Evolutionary conservation across 2,797 vertebrate genomes (phyloP).

Genomic region (Lagodon rhomboides): DNA sequence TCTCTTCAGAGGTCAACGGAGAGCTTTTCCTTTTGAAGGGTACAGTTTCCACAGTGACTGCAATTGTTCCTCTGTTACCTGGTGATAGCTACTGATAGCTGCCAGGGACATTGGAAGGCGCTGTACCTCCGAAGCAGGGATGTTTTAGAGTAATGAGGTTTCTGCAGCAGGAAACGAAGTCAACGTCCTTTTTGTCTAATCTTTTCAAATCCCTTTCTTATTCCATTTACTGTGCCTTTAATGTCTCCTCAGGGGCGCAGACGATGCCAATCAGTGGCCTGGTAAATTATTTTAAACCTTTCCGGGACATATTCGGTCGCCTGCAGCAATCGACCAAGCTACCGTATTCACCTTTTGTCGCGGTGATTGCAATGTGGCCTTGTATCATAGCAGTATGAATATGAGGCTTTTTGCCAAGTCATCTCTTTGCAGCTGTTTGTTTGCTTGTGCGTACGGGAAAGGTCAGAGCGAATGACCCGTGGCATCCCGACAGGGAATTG

Average conservation of each 20-base stretch:
- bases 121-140: background rate
- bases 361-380: background rate
- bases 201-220: background rate
- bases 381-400: slow-evolving; percentile 25
- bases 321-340: background rate
- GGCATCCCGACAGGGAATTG: slow-evolving; percentile 38
- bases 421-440: slow-evolving; percentile 57
- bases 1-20: background rate
- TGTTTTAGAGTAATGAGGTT: background rate
- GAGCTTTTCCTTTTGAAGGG: no score
- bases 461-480: slow-evolving; percentile 64
- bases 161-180: background rate
- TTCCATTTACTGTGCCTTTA: background rate
- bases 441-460: slow-evolving; percentile 57
- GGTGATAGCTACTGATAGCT: no score
- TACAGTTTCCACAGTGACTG: no score
- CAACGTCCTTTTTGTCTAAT: background rate
- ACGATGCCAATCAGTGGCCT: background rate
- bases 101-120: background rate
- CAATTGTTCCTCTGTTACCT: no score
- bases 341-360: background rate
- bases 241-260: no score
- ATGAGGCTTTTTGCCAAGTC: slow-evolving; percentile 30
- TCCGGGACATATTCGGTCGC: background rate
- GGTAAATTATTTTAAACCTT: background rate